Evolutionary conservation across 2,797 vertebrate genomes (phyloP).

Genomic region (Otolemur crassicaudatus): DNA sequence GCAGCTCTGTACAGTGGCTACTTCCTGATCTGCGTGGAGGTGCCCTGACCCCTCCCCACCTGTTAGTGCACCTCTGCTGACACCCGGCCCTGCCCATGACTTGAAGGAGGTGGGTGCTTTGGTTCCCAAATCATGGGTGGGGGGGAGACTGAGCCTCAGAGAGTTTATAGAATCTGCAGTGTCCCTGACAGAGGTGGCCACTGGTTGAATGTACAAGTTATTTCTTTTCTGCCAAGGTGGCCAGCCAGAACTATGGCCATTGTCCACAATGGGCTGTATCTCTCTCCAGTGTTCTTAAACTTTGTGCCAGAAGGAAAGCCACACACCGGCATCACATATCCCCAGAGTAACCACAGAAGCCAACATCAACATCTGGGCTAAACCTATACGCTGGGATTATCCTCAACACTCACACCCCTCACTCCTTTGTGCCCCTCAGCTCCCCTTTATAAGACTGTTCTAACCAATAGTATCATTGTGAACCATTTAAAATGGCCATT

Average conservation of each 20-base stretch:
- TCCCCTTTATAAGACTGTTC: not conserved
- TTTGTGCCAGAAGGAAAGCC: not conserved
- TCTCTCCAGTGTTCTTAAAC: not conserved
- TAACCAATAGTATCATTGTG: not conserved
- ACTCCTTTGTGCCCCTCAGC: not conserved
- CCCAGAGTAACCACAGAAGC: not conserved
- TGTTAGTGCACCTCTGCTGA: not conserved
- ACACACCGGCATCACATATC: not conserved
- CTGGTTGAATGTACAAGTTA: not conserved
- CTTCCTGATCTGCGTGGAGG: not conserved
- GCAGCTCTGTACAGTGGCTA: not conserved
- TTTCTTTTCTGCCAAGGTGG: not conserved
- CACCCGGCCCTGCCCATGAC: not conserved
- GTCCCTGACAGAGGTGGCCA: not conserved
- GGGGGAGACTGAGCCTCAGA: not conserved
- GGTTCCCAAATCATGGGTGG: not conserved
- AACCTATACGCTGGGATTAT: not conserved
- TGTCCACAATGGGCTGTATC: not conserved
- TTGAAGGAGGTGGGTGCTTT: not conserved
- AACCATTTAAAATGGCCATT: not conserved
- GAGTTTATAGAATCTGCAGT: not conserved
- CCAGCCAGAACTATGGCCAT: fast-evolving
- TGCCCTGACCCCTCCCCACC: not conserved
- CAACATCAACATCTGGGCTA: not conserved
- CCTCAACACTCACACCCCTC: not conserved